Percentiles rank a stretch among this genome's conserved stretches.
These are phyloP conservation scores for Betta splendens DNA, from an alignment of 2,797 vertebrate genomes.

Conservation along the genomic window DNA sequence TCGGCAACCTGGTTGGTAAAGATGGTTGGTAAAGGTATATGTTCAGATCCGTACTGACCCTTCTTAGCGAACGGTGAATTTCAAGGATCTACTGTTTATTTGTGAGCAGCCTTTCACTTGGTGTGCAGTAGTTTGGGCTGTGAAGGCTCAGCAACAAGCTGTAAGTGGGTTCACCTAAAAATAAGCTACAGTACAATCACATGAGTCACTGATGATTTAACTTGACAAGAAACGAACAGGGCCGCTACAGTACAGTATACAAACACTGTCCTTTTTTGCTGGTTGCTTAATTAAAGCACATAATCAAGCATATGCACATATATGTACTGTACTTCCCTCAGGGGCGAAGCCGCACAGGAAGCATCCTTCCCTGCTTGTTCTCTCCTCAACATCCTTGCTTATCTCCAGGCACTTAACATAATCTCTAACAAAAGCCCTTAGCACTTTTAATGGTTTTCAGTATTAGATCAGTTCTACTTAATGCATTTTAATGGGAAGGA, in stretches of 20 bases:
- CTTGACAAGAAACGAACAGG: neutral
- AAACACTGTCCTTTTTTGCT: neutral
- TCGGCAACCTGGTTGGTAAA: constrained; percentile 51
- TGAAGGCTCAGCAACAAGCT: no score
- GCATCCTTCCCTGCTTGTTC: neutral
- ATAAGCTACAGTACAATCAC: no score
- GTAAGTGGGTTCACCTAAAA: no score
- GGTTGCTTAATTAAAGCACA: neutral
- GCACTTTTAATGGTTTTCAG: constrained; percentile 8
- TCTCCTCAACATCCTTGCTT: neutral
- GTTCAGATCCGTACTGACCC: no score
- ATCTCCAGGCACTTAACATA: constrained; percentile 1
- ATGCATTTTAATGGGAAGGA: constrained; percentile 51
- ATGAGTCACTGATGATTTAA: no score
- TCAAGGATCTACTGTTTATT: no score
- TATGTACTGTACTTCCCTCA: neutral
- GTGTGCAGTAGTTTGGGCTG: no score
- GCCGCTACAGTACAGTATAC: neutral
- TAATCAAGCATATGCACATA: neutral
- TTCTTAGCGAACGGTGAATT: no score
- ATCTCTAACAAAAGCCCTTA: constrained; percentile 12
- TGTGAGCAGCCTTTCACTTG: no score
- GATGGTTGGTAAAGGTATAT: no score
- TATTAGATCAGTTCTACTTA: constrained; percentile 19
- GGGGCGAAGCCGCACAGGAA: neutral